Conservation (phyloP, 2,113 vertebrate species). For the Condylura cristata region DNA sequence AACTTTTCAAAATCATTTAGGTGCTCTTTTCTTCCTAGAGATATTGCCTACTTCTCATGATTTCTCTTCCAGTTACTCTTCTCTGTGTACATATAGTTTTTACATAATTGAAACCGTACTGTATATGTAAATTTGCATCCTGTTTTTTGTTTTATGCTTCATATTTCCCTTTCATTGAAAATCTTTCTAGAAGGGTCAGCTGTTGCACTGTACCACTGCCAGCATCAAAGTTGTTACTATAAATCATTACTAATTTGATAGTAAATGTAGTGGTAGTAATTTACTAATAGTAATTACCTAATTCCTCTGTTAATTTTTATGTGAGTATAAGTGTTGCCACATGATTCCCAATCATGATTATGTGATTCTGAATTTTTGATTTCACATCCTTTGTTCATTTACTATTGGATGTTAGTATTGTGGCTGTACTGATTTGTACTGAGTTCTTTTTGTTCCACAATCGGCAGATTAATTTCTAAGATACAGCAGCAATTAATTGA, state of each 20-base stretch:
- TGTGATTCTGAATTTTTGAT: not conserved
- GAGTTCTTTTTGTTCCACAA: not conserved
- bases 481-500: not conserved
- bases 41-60: not conserved
- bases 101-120: not conserved
- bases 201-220: not conserved
- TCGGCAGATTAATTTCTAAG: not conserved
- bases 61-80: not conserved
- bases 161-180: constrained; percentile 3
- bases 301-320: constrained; percentile 17
- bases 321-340: not conserved
- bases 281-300: too few relatives aligned
- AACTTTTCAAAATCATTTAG: not conserved
- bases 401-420: not conserved
- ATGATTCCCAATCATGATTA: not conserved
- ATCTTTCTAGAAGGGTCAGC: not conserved
- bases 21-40: not conserved
- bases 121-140: not conserved
- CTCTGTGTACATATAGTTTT: not conserved
- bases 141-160: not conserved
- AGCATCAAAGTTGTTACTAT: not conserved
- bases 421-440: not conserved
- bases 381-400: not conserved
- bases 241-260: not conserved
- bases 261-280: too few relatives aligned